Evolutionary conservation across 2,888 invertebrate species (phyloP).

Genomic region (Vesta saturnalis): DNA sequence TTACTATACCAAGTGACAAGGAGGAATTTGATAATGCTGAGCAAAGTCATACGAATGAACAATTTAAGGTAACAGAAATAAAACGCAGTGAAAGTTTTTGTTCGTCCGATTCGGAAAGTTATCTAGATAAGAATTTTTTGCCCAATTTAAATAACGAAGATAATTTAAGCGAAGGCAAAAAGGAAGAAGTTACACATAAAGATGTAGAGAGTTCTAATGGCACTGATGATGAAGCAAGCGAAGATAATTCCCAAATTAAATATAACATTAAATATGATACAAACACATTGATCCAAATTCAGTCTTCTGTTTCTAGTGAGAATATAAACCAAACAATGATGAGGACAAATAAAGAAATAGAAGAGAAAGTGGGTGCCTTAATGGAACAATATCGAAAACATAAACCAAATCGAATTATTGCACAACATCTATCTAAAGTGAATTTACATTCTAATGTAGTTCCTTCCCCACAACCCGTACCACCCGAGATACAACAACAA

Average conservation of each 20-base stretch:
- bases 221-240: constrained; percentile 59
- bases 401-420: constrained; percentile 57
- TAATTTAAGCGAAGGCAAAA: constrained; percentile 21
- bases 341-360: constrained; percentile 54
- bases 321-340: constrained; percentile 48
- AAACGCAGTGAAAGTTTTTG: constrained; percentile 60
- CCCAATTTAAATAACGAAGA: constrained; percentile 59
- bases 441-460: constrained; percentile 43
- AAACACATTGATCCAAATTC: constrained; percentile 60
- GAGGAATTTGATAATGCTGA: constrained; percentile 33
- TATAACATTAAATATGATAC: constrained; percentile 62
- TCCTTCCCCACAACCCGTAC: constrained; percentile 75
- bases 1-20: constrained; percentile 55
- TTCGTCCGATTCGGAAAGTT: constrained; percentile 59
- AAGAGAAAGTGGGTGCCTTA: constrained; percentile 62
- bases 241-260: constrained; percentile 50
- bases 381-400: constrained; percentile 66
- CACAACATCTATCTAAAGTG: constrained; percentile 52
- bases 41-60: constrained; percentile 36
- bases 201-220: constrained; percentile 44
- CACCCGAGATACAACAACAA: constrained; percentile 86
- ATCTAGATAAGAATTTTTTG: constrained; percentile 57
- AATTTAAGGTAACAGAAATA: constrained; percentile 69
- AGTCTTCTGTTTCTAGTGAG: constrained; percentile 47
- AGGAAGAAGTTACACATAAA: constrained; percentile 53